phyloP scores from a whole-genome alignment of 2,797 vertebrate genomes.

The Sebastes vulpes region DNA sequence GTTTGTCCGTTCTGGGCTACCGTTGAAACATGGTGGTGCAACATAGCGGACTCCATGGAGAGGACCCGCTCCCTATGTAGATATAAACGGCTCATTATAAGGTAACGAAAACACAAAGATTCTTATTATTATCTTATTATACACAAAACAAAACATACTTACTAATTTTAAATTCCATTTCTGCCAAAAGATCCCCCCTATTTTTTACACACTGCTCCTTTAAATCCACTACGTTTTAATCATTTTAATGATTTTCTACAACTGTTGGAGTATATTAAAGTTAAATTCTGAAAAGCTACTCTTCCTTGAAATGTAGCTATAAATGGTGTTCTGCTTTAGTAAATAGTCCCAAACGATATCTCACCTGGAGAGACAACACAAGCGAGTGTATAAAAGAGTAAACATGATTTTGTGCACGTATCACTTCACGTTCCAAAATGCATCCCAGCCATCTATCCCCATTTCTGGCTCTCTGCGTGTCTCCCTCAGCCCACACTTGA shows the following conservation, averaged over 20 bases:
- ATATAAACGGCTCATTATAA: rapidly evolving
- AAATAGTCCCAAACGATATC: conserved; percentile 4
- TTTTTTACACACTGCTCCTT: not conserved
- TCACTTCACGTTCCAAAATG: conserved; percentile 79
- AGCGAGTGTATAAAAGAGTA: conserved; percentile 79
- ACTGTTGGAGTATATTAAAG: not conserved
- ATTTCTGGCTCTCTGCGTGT: conserved; percentile 74
- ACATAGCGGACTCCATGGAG: too few relatives aligned
- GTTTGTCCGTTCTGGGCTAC: too few relatives aligned
- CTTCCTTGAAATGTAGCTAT: not conserved
- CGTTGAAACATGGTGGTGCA: too few relatives aligned
- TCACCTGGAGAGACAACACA: conserved; percentile 31
- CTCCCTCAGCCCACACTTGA: conserved; percentile 87
- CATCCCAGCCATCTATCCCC: conserved; percentile 72
- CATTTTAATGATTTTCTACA: not conserved
- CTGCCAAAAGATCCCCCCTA: too few relatives aligned
- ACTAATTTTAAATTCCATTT: rapidly evolving
- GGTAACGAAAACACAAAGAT: too few relatives aligned
- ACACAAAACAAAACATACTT: too few relatives aligned
- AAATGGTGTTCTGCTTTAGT: conserved; percentile 5
- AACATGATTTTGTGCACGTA: conserved; percentile 87
- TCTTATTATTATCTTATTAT: too few relatives aligned
- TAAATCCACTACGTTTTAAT: not conserved
- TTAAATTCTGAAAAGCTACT: not conserved
- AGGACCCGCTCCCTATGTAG: too few relatives aligned